Evolutionary conservation across 2,888 invertebrate species (phyloP).

Genomic region (Sepiola atlantica): DNA sequence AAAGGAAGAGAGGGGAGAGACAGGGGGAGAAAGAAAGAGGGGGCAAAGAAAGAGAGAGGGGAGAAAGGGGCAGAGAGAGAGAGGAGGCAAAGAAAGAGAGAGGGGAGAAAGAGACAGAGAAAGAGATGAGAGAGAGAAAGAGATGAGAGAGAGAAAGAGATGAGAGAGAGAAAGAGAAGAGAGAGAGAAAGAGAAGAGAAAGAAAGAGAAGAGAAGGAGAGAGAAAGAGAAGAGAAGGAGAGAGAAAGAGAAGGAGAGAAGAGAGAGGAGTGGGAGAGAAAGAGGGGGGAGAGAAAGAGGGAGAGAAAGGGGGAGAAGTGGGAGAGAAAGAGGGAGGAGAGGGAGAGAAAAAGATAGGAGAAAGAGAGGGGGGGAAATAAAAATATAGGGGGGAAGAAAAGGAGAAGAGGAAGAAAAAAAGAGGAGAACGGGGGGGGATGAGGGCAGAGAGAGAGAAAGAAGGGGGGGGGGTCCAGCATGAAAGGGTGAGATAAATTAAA

Average conservation of each 20-base stretch:
- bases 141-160: no score
- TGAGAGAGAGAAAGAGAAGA: background rate
- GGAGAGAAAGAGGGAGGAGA: background rate
- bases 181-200: background rate
- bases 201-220: background rate
- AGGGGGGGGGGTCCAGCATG: background rate
- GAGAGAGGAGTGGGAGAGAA: background rate
- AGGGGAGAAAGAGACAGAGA: no score
- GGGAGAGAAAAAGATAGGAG: background rate
- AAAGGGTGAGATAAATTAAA: background rate
- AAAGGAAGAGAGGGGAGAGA: background rate
- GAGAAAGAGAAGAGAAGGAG: fast-evolving
- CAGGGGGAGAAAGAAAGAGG: background rate
- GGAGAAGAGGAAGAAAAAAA: background rate
- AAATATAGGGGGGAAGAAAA: background rate
- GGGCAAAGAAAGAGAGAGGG: background rate
- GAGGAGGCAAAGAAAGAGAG: no score
- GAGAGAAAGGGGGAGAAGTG: background rate
- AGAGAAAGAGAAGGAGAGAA: background rate
- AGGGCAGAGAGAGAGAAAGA: background rate
- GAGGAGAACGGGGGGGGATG: background rate
- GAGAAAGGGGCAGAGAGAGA: background rate
- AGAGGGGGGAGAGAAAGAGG: background rate
- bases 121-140: no score
- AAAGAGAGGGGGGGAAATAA: background rate